Conservation (phyloP, 2,797 vertebrate species). For the Microhierax caerulescens region DNA sequence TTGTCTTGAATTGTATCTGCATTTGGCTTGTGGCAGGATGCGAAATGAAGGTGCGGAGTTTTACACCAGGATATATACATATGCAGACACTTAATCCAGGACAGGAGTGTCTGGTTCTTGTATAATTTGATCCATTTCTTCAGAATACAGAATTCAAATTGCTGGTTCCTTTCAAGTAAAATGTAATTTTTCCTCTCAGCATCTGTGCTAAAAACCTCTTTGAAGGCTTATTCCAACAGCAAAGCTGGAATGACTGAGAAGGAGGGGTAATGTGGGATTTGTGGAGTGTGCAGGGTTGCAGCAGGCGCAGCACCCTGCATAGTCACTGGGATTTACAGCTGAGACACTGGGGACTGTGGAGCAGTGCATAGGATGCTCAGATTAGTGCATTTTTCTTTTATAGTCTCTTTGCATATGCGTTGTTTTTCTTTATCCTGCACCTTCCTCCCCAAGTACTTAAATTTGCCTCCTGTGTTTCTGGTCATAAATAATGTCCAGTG, state of each 20-base stretch:
- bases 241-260: neutral
- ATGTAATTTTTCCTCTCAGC: neutral
- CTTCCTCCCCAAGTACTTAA: neutral
- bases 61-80: rapidly evolving
- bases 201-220: neutral
- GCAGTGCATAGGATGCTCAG: neutral
- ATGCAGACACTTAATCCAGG: neutral
- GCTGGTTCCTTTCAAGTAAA: neutral
- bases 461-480: neutral
- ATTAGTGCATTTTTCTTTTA: rapidly evolving
- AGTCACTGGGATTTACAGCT: neutral
- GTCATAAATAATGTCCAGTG: rapidly evolving
- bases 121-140: rapidly evolving
- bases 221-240: neutral
- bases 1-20: neutral
- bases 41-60: neutral
- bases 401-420: rapidly evolving
- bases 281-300: neutral
- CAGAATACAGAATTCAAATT: neutral
- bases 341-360: neutral
- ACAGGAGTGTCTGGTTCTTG: rapidly evolving
- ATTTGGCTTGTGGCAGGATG: rapidly evolving
- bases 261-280: neutral
- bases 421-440: neutral
- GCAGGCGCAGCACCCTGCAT: rapidly evolving